phyloP scores from a whole-genome alignment of 2,888 invertebrate species.

The Drosophila vallismaia region DNA sequence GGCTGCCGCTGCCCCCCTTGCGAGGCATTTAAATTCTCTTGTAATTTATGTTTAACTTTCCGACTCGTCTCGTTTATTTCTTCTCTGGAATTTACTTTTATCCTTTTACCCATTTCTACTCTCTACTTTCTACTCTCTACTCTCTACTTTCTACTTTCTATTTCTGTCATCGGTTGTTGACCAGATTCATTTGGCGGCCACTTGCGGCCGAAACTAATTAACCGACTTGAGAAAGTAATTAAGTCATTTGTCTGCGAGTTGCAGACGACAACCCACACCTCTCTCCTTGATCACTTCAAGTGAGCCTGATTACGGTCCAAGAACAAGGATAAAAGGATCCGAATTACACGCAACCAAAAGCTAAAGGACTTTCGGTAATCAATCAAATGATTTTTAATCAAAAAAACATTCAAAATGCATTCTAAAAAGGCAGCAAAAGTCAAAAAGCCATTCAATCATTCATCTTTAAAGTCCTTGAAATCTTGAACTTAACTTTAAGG shows the following conservation, averaged over 20 bases:
- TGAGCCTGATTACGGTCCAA: constrained; percentile 24
- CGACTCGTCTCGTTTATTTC: background rate
- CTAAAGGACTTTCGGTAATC: background rate
- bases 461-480: no score
- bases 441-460: no score
- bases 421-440: no score
- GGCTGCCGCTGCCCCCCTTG: no score
- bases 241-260: constrained; percentile 74
- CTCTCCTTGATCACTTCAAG: constrained; percentile 4
- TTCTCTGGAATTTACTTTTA: background rate
- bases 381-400: background rate
- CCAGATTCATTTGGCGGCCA: constrained; percentile 44
- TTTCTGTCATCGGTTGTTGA: constrained; percentile 42
- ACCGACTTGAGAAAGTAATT: constrained; percentile 80
- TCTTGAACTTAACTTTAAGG: no score
- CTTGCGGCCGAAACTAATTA: constrained; percentile 68
- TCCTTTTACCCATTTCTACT: background rate
- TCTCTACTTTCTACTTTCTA: constrained; percentile 6
- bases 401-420: background rate
- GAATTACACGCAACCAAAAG: background rate
- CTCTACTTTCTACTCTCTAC: no score
- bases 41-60: constrained; percentile 45
- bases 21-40: constrained; percentile 36
- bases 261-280: constrained; percentile 54
- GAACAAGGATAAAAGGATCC: background rate